phyloP scores from a whole-genome alignment of 2,797 vertebrate genomes.

The Galago senegalensis region DNA sequence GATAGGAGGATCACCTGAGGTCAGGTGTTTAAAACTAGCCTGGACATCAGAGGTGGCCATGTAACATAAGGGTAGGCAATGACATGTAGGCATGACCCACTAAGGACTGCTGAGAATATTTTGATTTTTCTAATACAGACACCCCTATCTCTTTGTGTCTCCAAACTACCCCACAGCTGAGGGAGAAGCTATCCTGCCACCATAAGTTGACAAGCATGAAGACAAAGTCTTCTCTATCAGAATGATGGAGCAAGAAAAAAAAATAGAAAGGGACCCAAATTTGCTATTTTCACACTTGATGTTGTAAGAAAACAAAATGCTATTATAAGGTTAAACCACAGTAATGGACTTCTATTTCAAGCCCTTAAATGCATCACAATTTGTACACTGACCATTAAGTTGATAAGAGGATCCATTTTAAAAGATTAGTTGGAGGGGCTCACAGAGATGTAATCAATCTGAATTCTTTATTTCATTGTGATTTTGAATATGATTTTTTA shows the following conservation, averaged over 20 bases:
- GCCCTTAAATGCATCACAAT: background rate
- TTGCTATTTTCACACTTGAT: background rate
- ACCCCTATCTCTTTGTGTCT: conserved; percentile 9
- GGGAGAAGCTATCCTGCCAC: background rate
- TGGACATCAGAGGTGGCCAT: background rate
- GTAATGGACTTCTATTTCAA: background rate
- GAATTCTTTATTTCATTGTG: background rate
- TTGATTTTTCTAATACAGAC: background rate
- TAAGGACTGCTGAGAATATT: background rate
- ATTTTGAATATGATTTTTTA: conserved; percentile 45
- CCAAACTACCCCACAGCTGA: background rate
- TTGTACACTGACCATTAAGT: background rate
- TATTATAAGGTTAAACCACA: background rate
- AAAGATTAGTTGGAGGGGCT: background rate
- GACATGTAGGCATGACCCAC: background rate
- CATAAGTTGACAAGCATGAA: background rate
- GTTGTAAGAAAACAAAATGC: conserved; percentile 27
- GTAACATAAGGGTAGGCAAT: background rate
- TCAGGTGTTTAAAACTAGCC: background rate
- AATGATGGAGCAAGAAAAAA: background rate
- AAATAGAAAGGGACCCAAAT: background rate
- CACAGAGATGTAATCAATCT: background rate
- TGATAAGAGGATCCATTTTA: background rate
- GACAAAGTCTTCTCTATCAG: background rate
- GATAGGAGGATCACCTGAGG: background rate